Evolutionary conservation across 1,140 invertebrate genomes (phyloP).

Genomic region (Octopus sinensis): DNA sequence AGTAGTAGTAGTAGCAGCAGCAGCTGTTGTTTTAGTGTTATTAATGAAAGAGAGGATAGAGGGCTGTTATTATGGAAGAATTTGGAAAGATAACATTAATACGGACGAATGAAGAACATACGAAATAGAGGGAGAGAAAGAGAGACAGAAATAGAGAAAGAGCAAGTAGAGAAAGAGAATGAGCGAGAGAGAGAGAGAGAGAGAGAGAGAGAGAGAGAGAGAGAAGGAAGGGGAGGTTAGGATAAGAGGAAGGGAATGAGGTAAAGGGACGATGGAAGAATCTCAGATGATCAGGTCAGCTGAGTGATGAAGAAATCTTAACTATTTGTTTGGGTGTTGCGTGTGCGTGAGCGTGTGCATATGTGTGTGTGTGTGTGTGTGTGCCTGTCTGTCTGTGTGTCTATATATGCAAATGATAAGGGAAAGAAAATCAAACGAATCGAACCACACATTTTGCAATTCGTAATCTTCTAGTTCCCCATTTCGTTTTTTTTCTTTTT

Average conservation of each 20-base stretch:
- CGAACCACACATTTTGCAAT: too few species aligned
- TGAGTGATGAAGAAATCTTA: too few species aligned
- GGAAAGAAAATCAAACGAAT: too few species aligned
- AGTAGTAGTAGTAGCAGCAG: too few species aligned
- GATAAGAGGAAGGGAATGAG: background rate
- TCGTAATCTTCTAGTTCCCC: too few species aligned
- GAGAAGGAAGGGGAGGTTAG: background rate
- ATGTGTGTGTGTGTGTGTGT: too few species aligned
- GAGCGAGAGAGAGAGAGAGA: background rate
- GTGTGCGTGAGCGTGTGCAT: too few species aligned
- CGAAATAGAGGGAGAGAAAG: constrained; percentile 7
- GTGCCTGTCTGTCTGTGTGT: too few species aligned
- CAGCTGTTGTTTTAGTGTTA: constrained; percentile 13
- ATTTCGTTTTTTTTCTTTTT: too few species aligned
- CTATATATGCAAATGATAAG: too few species aligned
- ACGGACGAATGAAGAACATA: background rate
- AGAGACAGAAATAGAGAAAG: background rate
- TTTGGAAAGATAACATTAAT: background rate
- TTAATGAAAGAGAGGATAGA: constrained; percentile 14
- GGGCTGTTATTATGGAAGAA: background rate
- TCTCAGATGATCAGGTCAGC: background rate
- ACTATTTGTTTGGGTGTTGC: too few species aligned
- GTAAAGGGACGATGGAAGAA: background rate
- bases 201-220: background rate
- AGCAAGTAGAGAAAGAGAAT: background rate